Evolutionary conservation across 2,888 invertebrate species (phyloP), one percentile per base, ranked within the genome.

Genomic region (Heteromurus nitidus): DNA sequence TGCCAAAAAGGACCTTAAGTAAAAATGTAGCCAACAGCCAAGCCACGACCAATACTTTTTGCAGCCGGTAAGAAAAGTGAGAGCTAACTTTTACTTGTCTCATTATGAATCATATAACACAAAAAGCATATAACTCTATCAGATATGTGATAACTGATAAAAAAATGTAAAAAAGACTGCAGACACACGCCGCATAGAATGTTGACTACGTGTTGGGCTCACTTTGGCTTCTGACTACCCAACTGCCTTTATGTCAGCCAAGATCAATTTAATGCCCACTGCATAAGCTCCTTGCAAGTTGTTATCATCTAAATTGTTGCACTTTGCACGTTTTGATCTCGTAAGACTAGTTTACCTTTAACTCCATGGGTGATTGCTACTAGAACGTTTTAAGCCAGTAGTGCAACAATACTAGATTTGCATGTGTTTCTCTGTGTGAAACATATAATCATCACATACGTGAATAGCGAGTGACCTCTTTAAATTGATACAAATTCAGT

Each of bases 81-180:
- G 73, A 73, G 73, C 73, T 18, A 47, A 73, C 50, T 62, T 50
- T 62, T 73, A 64, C 73, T 20, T n/a, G 47, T 62, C 44, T 47
- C 60, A 36, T 36, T 9, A 36, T 9, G 5, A 36, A 36, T 5
- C 36, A 36, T 5, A 9, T 36, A 5, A 36, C 13, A 9, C 36
- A 36, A 36, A 36, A 5, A 36, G 36, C 36, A 36, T 36, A 36
- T 36, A 9, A 36, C 36, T 36, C 13, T 9, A 9, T 9, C 13
- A 13, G 5, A 36, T 36, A 36, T 5, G 36, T 36, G 13, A 36
- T n/a, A n/a, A n/a, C n/a, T n/a, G 36, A 36, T 36, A 13, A 13
- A 36, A 36, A 36, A 36, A 9, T 5, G 36, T 36, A n/a, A n/a
- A n/a, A n/a, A n/a, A n/a, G n/a, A n/a, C n/a, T n/a, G n/a, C n/a